Evolutionary conservation across 2,113 vertebrate genomes (phyloP), one percentile per base, ranked within the genome.

Genomic region (Misgurnus anguillicaudatus): DNA sequence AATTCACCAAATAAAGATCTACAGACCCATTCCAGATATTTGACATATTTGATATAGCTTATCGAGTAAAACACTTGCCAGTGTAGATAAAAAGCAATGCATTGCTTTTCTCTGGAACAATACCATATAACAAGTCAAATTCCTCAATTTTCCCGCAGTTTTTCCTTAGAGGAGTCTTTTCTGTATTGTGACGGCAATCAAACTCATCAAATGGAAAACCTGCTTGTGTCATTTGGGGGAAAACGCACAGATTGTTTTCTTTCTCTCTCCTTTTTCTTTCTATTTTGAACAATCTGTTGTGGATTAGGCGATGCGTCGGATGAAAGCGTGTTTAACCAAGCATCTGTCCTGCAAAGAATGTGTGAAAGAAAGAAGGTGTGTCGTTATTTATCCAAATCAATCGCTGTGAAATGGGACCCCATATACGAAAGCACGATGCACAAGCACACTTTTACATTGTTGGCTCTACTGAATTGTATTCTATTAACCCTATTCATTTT

Each of bases 301-400:
- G 79, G 80, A 86, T 85, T 75, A 85, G 84, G 81, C 80, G 87
- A 87, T 90, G 84, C 83, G 83, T 66, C 85, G 84, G 85, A 82
- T 90, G 87, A 86, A 85, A 84, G 86, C 81, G 74, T 74, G 83
- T 82, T 88, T 88, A 90, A 91, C 86, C 89, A 90, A 88, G 86
- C 88, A 86, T 90, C 88, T 90, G 87, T 88, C 86, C 82, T 75
- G 67, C 6, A 6, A 75, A 75, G 60, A 42, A 73, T 48, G 72
- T 16, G 85, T 85, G 88, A 86, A 84, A 65, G 79, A 80, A 82
- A 87, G 85, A 84, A 85, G 76, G 64, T 84, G 81, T 82, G 82
- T 89, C 88, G 88, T 90, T 89, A 88, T 90, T 87, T 89, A 88
- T 89, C 89, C 90, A 75, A 78, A 63, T 81, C 60, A 77, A 82